Evolutionary conservation across 2,797 vertebrate species (phyloP).

Genomic region (Selene dorsalis): DNA sequence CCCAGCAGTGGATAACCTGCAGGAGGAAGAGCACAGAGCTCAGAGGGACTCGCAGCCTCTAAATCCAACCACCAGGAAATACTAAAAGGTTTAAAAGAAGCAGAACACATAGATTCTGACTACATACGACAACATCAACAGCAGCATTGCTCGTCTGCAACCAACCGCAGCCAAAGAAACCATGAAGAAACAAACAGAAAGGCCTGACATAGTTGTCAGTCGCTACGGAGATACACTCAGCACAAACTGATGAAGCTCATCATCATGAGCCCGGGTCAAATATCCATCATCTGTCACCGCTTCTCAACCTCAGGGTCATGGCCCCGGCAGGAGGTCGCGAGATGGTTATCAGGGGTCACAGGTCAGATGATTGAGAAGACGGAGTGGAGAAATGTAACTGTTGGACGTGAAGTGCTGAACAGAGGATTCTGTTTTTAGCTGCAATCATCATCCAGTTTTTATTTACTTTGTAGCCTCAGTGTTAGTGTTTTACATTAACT

Average conservation of each 20-base stretch:
- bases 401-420: background rate
- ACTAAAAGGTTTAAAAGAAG: background rate
- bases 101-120: background rate
- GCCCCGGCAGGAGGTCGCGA: constrained; percentile 10
- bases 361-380: constrained; percentile 9
- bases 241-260: background rate
- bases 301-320: constrained; percentile 39
- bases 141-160: background rate
- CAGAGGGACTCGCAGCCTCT: background rate
- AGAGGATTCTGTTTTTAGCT: background rate
- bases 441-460: background rate
- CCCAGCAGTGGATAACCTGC: background rate
- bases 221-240: background rate
- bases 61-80: background rate
- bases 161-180: too few species aligned
- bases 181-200: too few species aligned
- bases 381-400: background rate
- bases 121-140: background rate
- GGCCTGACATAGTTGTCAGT: too few species aligned
- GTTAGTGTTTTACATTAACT: background rate
- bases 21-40: background rate
- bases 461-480: background rate
- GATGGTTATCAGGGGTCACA: constrained; percentile 38
- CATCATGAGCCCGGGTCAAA: constrained; percentile 8
- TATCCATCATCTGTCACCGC: constrained; percentile 52